A percentile compares a stretch with the other conserved stretches of the same genome.
Conservation (phyloP, 2,797 vertebrate species). For the Arnoldichthys spilopterus region DNA sequence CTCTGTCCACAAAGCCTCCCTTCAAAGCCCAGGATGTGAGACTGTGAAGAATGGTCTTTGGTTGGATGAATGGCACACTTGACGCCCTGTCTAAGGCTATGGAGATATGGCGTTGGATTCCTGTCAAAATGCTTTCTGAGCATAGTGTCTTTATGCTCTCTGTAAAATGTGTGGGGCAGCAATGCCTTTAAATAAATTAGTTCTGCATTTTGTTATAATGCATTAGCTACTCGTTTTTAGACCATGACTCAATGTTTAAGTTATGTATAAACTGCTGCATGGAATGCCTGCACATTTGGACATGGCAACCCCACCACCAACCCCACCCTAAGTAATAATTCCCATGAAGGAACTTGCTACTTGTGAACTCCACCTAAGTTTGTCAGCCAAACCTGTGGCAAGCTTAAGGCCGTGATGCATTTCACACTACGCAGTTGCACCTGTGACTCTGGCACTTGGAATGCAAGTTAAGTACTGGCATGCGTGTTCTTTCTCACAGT, state of each 20-base stretch:
- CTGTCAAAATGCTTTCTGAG: background rate
- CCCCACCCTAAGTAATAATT: background rate
- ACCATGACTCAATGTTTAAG: background rate
- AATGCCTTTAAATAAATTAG: background rate
- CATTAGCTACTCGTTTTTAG: background rate
- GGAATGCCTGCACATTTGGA: background rate
- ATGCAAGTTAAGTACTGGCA: background rate
- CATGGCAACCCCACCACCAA: background rate
- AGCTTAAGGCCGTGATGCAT: slow-evolving; percentile 5
- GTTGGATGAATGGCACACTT: slow-evolving; percentile 46
- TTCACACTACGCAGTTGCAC: background rate
- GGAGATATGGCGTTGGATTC: background rate
- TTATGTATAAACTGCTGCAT: background rate
- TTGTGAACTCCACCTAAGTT: slow-evolving; percentile 10
- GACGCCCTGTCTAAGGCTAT: slow-evolving; percentile 3
- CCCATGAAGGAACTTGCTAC: slow-evolving; percentile 11
- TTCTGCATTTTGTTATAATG: background rate
- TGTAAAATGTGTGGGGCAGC: background rate
- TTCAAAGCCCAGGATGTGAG: slow-evolving; percentile 55
- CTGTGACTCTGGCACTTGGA: background rate
- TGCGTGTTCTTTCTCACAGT: slow-evolving; percentile 9
- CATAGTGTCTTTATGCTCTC: background rate
- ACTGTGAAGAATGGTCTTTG: slow-evolving; percentile 26
- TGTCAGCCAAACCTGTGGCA: background rate
- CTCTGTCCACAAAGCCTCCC: slow-evolving; percentile 41